Conservation (phyloP, 2,888 invertebrate genomes). For the Autographa pulchrina region DNA sequence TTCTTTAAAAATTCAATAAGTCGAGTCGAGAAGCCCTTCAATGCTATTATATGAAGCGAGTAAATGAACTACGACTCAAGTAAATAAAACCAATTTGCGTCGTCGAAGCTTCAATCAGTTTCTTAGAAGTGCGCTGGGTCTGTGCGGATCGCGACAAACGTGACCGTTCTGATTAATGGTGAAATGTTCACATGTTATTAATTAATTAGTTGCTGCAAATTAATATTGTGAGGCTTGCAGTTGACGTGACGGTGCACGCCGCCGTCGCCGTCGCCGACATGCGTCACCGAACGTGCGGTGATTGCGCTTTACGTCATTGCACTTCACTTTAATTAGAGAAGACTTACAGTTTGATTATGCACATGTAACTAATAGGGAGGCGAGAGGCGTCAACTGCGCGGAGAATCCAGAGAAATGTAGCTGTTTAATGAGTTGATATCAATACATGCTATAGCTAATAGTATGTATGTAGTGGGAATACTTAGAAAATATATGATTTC, state of each 20-base stretch:
- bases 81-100: slow-evolving; percentile 65
- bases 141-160: slow-evolving; percentile 55
- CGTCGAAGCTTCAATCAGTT: slow-evolving; percentile 52
- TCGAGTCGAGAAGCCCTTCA: slow-evolving; percentile 47
- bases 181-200: slow-evolving; percentile 79
- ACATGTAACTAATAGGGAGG: slow-evolving; percentile 59
- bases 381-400: slow-evolving; percentile 47
- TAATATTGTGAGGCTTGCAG: slow-evolving; percentile 85
- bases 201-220: slow-evolving; percentile 83
- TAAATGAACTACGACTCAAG: slow-evolving; percentile 58
- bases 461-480: slow-evolving; percentile 17
- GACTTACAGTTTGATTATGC: slow-evolving; percentile 69
- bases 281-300: slow-evolving; percentile 65
- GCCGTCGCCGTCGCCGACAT: slow-evolving; percentile 63
- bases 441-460: background rate
- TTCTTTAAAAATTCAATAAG: slow-evolving; percentile 51
- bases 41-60: slow-evolving; percentile 46
- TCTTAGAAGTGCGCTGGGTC: slow-evolving; percentile 48
- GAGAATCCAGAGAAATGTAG: slow-evolving; percentile 66
- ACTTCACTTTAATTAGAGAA: slow-evolving; percentile 83
- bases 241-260: slow-evolving; percentile 75
- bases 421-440: slow-evolving; percentile 44
- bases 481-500: slow-evolving; percentile 1
- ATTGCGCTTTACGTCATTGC: slow-evolving; percentile 69
- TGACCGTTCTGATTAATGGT: slow-evolving; percentile 80